Evolutionary conservation across 2,797 vertebrate species (phyloP).

Genomic region (Gephyroberyx darwinii): DNA sequence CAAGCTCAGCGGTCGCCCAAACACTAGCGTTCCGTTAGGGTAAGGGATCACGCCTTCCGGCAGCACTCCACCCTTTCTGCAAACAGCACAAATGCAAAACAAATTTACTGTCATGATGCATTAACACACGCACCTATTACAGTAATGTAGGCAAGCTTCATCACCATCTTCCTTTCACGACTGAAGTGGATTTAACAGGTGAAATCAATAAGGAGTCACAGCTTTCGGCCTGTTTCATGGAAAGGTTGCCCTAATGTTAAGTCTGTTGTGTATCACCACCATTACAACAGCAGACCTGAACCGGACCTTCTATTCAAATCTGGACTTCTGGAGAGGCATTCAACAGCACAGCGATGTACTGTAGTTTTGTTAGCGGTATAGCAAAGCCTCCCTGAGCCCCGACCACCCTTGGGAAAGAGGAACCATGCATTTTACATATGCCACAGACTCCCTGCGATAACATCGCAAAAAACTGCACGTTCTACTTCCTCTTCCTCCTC

Average conservation of each 20-base stretch:
- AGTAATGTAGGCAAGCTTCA: no score
- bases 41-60: conserved; percentile 80
- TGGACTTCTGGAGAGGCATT: no score
- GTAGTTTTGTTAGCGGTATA: not conserved
- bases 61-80: conserved; percentile 80
- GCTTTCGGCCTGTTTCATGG: no score
- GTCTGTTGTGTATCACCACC: no score
- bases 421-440: conserved; percentile 31
- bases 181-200: no score
- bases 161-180: no score
- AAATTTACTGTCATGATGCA: not conserved
- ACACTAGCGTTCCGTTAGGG: conserved; percentile 81
- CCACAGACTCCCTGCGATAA: conserved; percentile 21
- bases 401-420: conserved; percentile 21
- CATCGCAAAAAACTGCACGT: conserved; percentile 13
- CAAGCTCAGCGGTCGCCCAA: conserved; percentile 76
- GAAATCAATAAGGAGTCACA: no score
- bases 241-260: no score
- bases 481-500: conserved; percentile 31
- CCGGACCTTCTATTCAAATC: not conserved
- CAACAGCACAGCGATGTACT: not conserved
- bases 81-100: conserved; percentile 26
- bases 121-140: not conserved
- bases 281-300: not conserved
- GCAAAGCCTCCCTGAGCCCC: not conserved